Evolutionary conservation across 2,888 invertebrate genomes (phyloP).

Genomic region (Xestoiulus laeticollis): DNA sequence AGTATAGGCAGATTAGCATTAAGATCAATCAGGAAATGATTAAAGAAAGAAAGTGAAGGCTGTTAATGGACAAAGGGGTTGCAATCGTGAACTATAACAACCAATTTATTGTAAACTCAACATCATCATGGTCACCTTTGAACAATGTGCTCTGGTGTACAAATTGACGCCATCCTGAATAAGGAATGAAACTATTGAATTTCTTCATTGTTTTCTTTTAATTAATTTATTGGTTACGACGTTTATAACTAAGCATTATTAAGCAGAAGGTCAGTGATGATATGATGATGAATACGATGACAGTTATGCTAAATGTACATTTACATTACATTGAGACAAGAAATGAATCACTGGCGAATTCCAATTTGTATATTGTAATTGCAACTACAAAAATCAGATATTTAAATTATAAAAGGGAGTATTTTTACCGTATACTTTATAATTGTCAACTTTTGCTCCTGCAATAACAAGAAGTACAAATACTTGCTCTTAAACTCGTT

Average conservation of each 20-base stretch:
- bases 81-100: conserved; percentile 27
- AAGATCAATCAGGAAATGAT: conserved; percentile 24
- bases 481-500: background rate
- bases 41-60: conserved; percentile 11
- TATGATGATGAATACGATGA: background rate
- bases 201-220: background rate
- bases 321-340: background rate
- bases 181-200: background rate
- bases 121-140: conserved; percentile 1
- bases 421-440: background rate
- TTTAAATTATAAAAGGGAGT: background rate
- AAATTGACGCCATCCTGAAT: background rate
- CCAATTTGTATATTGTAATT: background rate
- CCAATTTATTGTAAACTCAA: background rate
- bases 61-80: conserved; percentile 38
- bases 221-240: background rate
- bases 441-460: background rate
- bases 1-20: conserved; percentile 30
- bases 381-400: background rate
- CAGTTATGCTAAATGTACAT: background rate
- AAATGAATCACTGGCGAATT: background rate
- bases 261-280: background rate
- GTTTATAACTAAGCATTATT: background rate
- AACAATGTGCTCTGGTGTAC: conserved; percentile 31
- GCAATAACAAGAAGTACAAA: background rate